phyloP scores from a whole-genome alignment of 1,140 invertebrate genomes.

The Littorina saxatilis region DNA sequence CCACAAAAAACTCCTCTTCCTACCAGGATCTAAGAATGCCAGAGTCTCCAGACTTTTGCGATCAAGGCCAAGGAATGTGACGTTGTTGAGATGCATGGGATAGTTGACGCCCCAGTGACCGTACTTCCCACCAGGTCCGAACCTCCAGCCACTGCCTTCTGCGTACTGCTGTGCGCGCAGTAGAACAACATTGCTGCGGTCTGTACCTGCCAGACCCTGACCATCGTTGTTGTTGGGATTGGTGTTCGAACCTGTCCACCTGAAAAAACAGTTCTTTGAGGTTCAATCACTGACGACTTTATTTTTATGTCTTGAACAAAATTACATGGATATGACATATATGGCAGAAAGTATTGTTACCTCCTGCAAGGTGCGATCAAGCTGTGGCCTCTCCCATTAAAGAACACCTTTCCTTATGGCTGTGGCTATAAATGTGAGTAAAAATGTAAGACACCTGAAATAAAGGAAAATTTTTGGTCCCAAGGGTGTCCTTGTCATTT shows the following conservation, averaged over 20 bases:
- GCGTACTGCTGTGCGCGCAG: slow-evolving; percentile 61
- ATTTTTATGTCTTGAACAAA: background rate
- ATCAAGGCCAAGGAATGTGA: slow-evolving; percentile 63
- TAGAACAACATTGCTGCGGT: slow-evolving; percentile 73
- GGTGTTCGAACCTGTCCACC: slow-evolving; percentile 75
- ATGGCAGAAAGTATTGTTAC: background rate
- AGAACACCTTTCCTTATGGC: too few relatives aligned
- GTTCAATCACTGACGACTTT: background rate
- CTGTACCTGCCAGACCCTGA: slow-evolving; percentile 70
- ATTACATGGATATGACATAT: too few relatives aligned
- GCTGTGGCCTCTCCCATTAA: too few relatives aligned
- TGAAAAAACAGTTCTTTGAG: slow-evolving; percentile 46
- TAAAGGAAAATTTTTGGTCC: too few relatives aligned
- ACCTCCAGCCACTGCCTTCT: slow-evolving; percentile 58
- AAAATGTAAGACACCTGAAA: too few relatives aligned
- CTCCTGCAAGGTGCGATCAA: background rate
- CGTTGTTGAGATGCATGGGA: slow-evolving; percentile 60
- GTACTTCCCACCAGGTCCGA: slow-evolving; percentile 52
- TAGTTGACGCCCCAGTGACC: slow-evolving; percentile 72
- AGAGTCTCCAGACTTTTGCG: slow-evolving; percentile 57
- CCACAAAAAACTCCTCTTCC: background rate
- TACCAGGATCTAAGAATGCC: slow-evolving; percentile 67
- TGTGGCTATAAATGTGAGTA: too few relatives aligned
- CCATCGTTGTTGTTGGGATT: slow-evolving; percentile 72
- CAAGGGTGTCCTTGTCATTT: too few relatives aligned